phyloP scores from a whole-genome alignment of 2,888 invertebrate species.

The Andrena haemorrhoa region DNA sequence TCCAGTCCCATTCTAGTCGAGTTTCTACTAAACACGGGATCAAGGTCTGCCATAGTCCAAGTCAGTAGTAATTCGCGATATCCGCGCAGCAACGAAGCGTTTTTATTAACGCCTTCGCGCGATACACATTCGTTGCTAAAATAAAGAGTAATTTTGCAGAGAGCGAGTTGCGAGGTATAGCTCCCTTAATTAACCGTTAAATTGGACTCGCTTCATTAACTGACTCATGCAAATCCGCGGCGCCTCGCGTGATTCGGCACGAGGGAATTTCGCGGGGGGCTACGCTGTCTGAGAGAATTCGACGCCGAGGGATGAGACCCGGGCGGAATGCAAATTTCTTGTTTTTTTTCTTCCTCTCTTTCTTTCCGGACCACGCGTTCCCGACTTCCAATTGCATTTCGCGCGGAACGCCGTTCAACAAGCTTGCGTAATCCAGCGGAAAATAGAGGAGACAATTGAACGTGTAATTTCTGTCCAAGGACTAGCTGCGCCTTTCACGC shows the following conservation, averaged over 20 bases:
- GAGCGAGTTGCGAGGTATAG: slow-evolving; percentile 36
- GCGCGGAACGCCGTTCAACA: neutral
- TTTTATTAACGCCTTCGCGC: neutral
- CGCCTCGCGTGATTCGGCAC: slow-evolving; percentile 12
- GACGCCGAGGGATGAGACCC: slow-evolving; percentile 34
- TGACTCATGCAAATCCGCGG: slow-evolving; percentile 59
- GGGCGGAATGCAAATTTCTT: slow-evolving; percentile 42
- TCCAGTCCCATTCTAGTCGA: no score
- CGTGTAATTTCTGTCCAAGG: slow-evolving; percentile 32
- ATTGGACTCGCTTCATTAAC: slow-evolving; percentile 64
- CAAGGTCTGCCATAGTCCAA: no score
- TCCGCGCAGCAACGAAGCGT: no score
- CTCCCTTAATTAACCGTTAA: slow-evolving; percentile 64
- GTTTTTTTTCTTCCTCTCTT: neutral
- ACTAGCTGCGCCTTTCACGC: slow-evolving; percentile 17
- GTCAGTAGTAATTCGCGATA: no score
- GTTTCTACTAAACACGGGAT: no score
- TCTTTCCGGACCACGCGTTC: neutral
- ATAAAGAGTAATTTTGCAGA: slow-evolving; percentile 8
- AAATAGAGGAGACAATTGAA: slow-evolving; percentile 29
- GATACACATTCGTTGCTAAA: slow-evolving; percentile 12
- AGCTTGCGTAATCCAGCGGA: slow-evolving; percentile 26
- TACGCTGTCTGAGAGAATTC: slow-evolving; percentile 20
- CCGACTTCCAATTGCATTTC: slow-evolving; percentile 34
- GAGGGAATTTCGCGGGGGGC: no score